Conservation (phyloP, 2,888 invertebrate genomes). For the Ornithoptera alexandrae region DNA sequence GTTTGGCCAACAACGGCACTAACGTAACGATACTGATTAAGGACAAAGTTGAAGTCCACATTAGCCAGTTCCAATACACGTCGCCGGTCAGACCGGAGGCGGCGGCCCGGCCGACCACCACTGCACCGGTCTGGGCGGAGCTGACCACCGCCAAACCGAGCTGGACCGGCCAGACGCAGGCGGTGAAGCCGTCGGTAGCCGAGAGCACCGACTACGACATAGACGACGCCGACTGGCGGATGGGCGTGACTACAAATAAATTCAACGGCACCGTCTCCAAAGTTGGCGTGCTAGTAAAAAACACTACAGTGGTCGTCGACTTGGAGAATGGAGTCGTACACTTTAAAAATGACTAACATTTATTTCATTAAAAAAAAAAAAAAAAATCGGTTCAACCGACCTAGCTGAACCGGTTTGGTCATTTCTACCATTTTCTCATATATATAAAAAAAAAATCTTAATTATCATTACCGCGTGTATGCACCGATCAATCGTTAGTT, state of each 20-base stretch:
- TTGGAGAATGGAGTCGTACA: background rate
- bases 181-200: constrained; percentile 1
- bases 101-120: too few species aligned
- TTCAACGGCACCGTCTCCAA: constrained; percentile 10
- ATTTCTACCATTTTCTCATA: too few species aligned
- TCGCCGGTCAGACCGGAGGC: background rate
- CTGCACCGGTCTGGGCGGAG: background rate
- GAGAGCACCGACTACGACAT: constrained; percentile 40
- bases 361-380: too few species aligned
- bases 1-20: constrained; percentile 52
- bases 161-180: background rate
- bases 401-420: too few species aligned
- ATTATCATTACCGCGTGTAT: too few species aligned
- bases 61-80: constrained; percentile 37
- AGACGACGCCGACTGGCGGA: constrained; percentile 48
- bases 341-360: background rate
- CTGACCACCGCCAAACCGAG: background rate
- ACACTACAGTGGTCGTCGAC: background rate
- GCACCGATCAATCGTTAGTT: too few species aligned
- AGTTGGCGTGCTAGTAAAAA: constrained; percentile 9
- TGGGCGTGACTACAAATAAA: constrained; percentile 32
- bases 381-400: too few species aligned
- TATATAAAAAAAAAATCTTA: too few species aligned
- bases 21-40: constrained; percentile 53
- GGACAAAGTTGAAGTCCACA: constrained; percentile 47